Evolutionary conservation across 2,113 vertebrate genomes (phyloP).

Genomic region (Scomber scombrus): DNA sequence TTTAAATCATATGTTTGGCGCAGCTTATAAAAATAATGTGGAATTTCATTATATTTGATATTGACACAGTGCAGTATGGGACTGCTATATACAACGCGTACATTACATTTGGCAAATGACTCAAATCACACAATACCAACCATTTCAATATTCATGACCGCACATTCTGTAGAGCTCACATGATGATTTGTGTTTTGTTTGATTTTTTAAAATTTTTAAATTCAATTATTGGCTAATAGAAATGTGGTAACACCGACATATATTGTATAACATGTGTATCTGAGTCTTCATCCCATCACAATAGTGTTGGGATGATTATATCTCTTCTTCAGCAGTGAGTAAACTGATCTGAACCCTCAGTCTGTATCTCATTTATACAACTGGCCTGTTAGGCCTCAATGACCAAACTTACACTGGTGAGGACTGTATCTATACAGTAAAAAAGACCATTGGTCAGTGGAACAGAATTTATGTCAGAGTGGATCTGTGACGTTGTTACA

Average conservation of each 20-base stretch:
- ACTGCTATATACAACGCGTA: background rate
- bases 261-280: background rate
- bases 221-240: background rate
- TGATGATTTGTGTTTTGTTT: background rate
- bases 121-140: too few relatives aligned
- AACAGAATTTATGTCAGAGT: background rate
- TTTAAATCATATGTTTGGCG: background rate
- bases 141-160: background rate
- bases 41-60: background rate
- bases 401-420: slow-evolving; percentile 27
- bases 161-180: background rate
- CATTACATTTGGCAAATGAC: too few relatives aligned
- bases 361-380: slow-evolving; percentile 26
- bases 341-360: background rate
- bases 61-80: background rate
- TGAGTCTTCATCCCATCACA: background rate
- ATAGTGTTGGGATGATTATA: background rate
- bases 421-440: background rate
- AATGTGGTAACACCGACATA: background rate
- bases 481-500: background rate
- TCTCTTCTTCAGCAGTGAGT: background rate
- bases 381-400: slow-evolving; percentile 9
- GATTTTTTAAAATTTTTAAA: too few relatives aligned
- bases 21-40: background rate
- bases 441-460: slow-evolving; percentile 15